These are phyloP conservation scores for Glyphotaelius pellucidus DNA, from an alignment of 2,888 invertebrate genomes.

Conservation along the genomic window DNA sequence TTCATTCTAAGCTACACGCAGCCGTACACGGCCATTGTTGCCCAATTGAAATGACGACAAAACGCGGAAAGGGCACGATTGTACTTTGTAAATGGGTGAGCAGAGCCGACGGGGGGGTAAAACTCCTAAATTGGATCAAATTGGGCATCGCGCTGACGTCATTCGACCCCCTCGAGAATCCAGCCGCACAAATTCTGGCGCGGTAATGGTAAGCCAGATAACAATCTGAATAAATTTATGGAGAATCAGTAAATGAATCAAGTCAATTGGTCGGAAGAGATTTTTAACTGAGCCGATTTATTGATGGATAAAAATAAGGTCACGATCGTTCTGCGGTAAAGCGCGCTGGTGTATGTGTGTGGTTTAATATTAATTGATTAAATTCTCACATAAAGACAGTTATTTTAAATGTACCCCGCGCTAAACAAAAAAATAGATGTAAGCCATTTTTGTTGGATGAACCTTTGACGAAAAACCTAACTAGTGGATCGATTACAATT, in stretches of 20 bases:
- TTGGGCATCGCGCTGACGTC: slow-evolving; percentile 32
- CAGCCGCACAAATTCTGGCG: not conserved
- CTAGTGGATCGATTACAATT: too few species aligned
- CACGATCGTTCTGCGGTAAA: not conserved
- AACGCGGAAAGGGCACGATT: not conserved
- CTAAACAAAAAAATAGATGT: too few species aligned
- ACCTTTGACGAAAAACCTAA: too few species aligned
- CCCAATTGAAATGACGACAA: not conserved
- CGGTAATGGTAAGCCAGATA: not conserved
- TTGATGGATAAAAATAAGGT: not conserved
- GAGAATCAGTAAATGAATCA: slow-evolving; percentile 6
- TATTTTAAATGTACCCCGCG: too few species aligned
- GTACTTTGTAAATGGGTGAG: not conserved
- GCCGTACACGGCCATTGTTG: not conserved
- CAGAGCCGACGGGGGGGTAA: not conserved
- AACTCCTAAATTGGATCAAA: slow-evolving; percentile 33
- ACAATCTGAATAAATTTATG: slow-evolving; percentile 21
- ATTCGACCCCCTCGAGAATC: slow-evolving; percentile 2
- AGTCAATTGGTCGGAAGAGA: slow-evolving; percentile 14
- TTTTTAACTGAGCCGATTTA: not conserved
- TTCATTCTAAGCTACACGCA: not conserved
- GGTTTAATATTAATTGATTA: not conserved
- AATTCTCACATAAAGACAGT: too few species aligned
- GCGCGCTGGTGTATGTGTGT: not conserved
- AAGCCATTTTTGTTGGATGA: too few species aligned